phyloP scores from a whole-genome alignment of 2,113 vertebrate genomes.

The Chinchilla lanigera region DNA sequence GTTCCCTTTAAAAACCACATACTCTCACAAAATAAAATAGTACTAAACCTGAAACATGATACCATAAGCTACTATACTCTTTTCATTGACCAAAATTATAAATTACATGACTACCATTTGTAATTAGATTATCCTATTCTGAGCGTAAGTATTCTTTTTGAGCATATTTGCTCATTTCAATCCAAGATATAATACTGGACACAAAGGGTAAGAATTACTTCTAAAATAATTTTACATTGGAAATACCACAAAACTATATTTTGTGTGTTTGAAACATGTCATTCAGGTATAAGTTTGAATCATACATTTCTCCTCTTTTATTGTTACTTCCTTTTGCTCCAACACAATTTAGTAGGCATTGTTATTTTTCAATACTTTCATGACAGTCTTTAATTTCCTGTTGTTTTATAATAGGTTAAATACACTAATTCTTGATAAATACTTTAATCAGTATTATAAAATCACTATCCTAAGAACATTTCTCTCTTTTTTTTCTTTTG shows the following conservation, averaged over 20 bases:
- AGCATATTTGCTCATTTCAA: conserved; percentile 25
- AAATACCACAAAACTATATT: conserved; percentile 29
- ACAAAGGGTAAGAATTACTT: conserved; percentile 30
- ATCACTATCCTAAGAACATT: conserved; percentile 55
- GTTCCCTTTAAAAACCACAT: background rate
- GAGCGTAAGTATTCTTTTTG: background rate
- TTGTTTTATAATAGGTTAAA: conserved; percentile 70
- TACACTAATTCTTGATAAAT: conserved; percentile 66
- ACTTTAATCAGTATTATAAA: conserved; percentile 67
- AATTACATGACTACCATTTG: background rate
- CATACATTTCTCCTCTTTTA: conserved; percentile 39
- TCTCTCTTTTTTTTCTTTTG: background rate
- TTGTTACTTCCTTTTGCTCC: conserved; percentile 48
- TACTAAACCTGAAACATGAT: conserved; percentile 18
- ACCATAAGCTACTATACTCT: background rate
- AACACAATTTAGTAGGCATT: background rate
- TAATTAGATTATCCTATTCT: background rate
- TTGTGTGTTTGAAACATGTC: conserved; percentile 30
- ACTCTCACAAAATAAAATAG: conserved; percentile 44
- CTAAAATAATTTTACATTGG: conserved; percentile 44
- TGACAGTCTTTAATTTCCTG: conserved; percentile 66
- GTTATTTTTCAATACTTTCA: conserved; percentile 63
- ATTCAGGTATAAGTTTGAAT: background rate
- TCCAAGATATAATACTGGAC: conserved; percentile 17
- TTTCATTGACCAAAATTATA: conserved; percentile 15